A percentile compares a stretch with the other conserved stretches of the same genome.
Evolutionary conservation across 2,113 vertebrate species (phyloP).

Genomic region (Falcunculus frontatus): DNA sequence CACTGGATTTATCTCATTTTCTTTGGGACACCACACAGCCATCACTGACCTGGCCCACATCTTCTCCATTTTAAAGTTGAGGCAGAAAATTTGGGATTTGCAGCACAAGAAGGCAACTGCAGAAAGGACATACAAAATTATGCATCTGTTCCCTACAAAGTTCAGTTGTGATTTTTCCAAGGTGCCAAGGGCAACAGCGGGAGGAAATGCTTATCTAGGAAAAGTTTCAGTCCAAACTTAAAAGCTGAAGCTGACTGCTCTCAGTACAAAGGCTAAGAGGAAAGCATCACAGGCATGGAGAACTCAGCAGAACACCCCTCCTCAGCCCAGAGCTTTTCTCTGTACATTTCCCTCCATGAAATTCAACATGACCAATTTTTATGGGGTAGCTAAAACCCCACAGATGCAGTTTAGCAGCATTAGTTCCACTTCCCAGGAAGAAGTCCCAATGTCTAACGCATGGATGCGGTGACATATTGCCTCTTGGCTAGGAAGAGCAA

Average conservation of each 20-base stretch:
- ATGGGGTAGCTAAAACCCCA: background rate
- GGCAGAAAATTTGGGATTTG: background rate
- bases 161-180: background rate
- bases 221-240: background rate
- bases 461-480: background rate
- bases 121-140: background rate
- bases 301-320: background rate
- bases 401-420: background rate
- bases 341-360: background rate
- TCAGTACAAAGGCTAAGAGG: background rate
- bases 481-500: background rate
- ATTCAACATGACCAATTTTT: background rate
- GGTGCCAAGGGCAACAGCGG: background rate
- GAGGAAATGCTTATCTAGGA: background rate
- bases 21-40: background rate
- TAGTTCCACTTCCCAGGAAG: background rate
- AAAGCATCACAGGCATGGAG: background rate
- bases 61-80: background rate
- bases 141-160: background rate
- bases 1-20: background rate
- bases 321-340: background rate
- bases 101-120: background rate
- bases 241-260: background rate
- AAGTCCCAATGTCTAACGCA: fast-evolving
- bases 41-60: background rate